Percentiles rank a stretch among this genome's conserved stretches.
These are phyloP conservation scores for Anthonomus grandis DNA, from an alignment of 1,140 invertebrate species.

Conservation along the genomic window DNA sequence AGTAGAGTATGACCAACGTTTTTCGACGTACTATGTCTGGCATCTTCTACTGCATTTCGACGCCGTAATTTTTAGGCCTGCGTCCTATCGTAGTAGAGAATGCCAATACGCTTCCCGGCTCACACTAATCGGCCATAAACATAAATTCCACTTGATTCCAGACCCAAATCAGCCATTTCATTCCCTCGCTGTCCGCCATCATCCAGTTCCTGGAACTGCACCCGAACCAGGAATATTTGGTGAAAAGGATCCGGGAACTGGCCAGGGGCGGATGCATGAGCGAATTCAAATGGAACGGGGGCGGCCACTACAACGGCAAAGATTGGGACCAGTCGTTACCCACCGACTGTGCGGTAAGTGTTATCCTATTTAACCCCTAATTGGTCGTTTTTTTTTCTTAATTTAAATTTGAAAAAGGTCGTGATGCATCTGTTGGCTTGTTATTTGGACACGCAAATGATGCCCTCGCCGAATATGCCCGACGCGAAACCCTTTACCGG, in stretches of 20 bases:
- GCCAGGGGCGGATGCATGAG: constrained; percentile 76
- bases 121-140: background rate
- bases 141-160: background rate
- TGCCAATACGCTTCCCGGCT: too few species aligned
- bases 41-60: too few species aligned
- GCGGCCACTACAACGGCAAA: constrained; percentile 67
- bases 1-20: too few species aligned
- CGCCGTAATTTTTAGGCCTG: too few species aligned
- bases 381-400: too few species aligned
- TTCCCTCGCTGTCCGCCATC: constrained; percentile 55
- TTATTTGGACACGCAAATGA: constrained; percentile 77
- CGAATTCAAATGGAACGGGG: constrained; percentile 77
- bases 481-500: constrained; percentile 70
- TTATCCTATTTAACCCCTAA: background rate
- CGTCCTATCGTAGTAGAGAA: too few species aligned
- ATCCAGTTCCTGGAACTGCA: constrained; percentile 76
- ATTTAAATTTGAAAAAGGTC: constrained; percentile 55
- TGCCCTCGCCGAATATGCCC: constrained; percentile 69
- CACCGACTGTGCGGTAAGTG: constrained; percentile 71
- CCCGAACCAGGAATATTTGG: constrained; percentile 79
- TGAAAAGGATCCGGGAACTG: constrained; percentile 71
- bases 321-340: constrained; percentile 76
- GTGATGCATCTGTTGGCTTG: constrained; percentile 79
- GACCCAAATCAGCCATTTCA: constrained; percentile 12
- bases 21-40: too few species aligned